These are phyloP conservation scores for Helicoverpa zea DNA, from an alignment of 1,140 invertebrate genomes.

Conservation along the genomic window DNA sequence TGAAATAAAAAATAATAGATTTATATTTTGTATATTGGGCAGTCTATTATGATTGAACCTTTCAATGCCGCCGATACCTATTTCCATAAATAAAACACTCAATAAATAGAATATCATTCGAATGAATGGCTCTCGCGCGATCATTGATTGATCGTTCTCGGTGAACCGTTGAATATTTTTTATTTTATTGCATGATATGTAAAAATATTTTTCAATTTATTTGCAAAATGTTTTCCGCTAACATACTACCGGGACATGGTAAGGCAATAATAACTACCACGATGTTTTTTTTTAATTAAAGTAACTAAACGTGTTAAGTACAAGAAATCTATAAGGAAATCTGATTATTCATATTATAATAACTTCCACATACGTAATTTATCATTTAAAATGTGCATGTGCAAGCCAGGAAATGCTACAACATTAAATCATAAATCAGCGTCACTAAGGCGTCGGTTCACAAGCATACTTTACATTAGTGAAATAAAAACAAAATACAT, in stretches of 20 bases:
- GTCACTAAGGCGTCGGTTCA: neutral
- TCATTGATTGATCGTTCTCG: conserved; percentile 26
- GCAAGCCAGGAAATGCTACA: neutral
- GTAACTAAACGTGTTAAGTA: no score
- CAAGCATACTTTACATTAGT: neutral
- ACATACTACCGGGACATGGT: neutral
- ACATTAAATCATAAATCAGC: neutral
- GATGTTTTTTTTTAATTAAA: no score
- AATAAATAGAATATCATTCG: conserved; percentile 12
- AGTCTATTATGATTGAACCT: no score
- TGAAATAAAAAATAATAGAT: no score
- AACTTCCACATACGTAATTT: no score
- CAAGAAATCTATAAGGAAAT: neutral
- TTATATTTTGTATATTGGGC: no score
- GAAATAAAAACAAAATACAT: neutral
- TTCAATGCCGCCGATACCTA: neutral
- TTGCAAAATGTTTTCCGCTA: conserved; percentile 6
- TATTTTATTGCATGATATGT: conserved; percentile 23
- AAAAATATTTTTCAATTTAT: conserved; percentile 16
- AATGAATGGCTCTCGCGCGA: conserved; percentile 16
- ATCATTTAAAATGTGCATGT: no score
- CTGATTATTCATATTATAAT: no score
- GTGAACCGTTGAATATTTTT: conserved; percentile 3
- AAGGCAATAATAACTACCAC: neutral
- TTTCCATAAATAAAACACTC: conserved; percentile 17